Conservation (phyloP, 2,888 invertebrate genomes). For the Drosophila seclusa region DNA sequence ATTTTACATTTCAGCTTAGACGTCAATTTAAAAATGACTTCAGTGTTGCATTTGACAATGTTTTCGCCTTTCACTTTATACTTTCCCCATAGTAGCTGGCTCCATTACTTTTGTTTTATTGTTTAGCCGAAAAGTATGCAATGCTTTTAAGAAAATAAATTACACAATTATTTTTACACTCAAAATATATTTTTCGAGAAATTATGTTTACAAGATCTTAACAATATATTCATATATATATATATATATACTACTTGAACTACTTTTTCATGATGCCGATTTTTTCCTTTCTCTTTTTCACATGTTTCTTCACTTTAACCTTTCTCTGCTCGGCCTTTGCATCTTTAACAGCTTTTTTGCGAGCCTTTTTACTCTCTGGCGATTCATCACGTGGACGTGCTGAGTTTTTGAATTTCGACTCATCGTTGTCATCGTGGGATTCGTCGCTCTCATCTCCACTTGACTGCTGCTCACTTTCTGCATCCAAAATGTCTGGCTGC, state of each 20-base stretch:
- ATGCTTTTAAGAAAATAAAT: background rate
- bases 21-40: background rate
- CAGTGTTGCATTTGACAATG: slow-evolving; percentile 2
- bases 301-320: slow-evolving; percentile 95
- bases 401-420: slow-evolving; percentile 87
- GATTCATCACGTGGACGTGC: slow-evolving; percentile 92
- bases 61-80: background rate
- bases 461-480: slow-evolving; percentile 37
- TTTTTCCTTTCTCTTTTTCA: slow-evolving; percentile 95
- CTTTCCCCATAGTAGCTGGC: background rate
- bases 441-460: slow-evolving; percentile 53
- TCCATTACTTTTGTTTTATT: accelerated
- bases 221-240: background rate
- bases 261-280: slow-evolving; percentile 84
- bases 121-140: background rate
- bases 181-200: background rate
- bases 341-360: slow-evolving; percentile 95
- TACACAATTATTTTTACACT: background rate
- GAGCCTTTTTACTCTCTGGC: slow-evolving; percentile 90
- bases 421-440: slow-evolving; percentile 61
- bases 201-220: background rate
- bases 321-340: slow-evolving; percentile 95
- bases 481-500: slow-evolving; percentile 87
- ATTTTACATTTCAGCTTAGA: background rate
- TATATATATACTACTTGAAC: background rate